Conservation (phyloP, 1,140 invertebrate genomes). For the Leptinotarsa texana region DNA sequence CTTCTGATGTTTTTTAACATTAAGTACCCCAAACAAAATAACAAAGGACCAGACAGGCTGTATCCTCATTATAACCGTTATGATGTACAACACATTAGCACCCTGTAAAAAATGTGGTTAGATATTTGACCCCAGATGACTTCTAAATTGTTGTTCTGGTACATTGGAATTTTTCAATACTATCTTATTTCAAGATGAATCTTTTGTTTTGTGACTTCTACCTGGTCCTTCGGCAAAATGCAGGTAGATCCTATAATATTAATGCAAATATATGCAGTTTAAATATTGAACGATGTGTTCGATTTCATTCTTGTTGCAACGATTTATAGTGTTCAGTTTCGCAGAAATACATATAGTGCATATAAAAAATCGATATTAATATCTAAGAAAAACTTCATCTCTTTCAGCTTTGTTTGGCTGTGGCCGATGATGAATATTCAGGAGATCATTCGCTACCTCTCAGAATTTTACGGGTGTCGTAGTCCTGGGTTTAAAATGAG, state of each 20-base stretch:
- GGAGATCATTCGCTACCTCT: too few relatives aligned
- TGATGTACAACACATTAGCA: slow-evolving; percentile 1
- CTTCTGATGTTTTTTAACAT: too few relatives aligned
- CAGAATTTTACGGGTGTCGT: too few relatives aligned
- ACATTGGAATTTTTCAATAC: slow-evolving; percentile 2
- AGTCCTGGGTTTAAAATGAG: too few relatives aligned
- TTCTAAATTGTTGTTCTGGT: slow-evolving; percentile 9
- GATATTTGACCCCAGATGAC: slow-evolving; percentile 22
- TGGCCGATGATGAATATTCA: too few relatives aligned
- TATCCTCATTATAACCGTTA: background rate
- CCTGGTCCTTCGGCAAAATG: slow-evolving; percentile 17
- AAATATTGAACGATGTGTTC: slow-evolving; percentile 12
- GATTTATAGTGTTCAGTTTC: slow-evolving; percentile 1
- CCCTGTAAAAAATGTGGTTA: slow-evolving; percentile 16
- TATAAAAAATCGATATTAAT: too few relatives aligned
- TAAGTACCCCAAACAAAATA: background rate
- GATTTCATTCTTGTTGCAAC: slow-evolving; percentile 19
- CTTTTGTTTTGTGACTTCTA: slow-evolving; percentile 21
- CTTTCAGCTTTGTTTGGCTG: too few relatives aligned
- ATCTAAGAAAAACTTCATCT: too few relatives aligned
- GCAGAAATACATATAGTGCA: background rate
- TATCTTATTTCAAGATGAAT: slow-evolving; percentile 15
- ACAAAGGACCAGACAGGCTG: background rate
- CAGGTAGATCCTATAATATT: slow-evolving; percentile 13
- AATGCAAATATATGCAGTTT: slow-evolving; percentile 24